A percentile compares a stretch with the other conserved stretches of the same genome.
These are phyloP conservation scores for Aselliscus stoliczkanus DNA, from an alignment of 2,797 vertebrate genomes.

Conservation along the genomic window DNA sequence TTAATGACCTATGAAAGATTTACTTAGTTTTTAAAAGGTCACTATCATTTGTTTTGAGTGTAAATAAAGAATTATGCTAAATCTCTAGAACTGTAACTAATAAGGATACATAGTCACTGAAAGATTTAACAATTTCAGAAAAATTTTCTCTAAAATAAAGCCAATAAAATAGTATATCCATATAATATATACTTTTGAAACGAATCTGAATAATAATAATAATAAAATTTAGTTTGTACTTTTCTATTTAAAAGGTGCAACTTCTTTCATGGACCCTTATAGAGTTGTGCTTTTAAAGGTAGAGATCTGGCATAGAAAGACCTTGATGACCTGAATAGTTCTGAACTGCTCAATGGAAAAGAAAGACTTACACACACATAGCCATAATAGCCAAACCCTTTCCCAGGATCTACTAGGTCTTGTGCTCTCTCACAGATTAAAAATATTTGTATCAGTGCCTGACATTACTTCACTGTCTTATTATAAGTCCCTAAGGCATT, in stretches of 20 bases:
- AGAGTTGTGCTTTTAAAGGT: not conserved
- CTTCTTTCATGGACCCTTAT: not conserved
- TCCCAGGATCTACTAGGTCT: not conserved
- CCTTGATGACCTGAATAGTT: not conserved
- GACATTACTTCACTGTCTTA: slow-evolving; percentile 62
- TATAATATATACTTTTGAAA: not conserved
- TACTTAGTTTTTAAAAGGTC: not conserved
- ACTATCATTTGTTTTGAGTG: not conserved
- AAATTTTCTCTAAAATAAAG: not conserved
- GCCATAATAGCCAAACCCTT: not conserved
- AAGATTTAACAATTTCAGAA: not conserved
- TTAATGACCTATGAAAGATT: not conserved
- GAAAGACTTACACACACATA: not conserved
- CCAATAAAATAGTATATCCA: not conserved
- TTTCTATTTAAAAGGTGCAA: not conserved
- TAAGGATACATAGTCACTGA: not conserved
- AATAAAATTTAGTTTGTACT: not conserved
- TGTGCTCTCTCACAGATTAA: not conserved
- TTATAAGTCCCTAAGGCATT: slow-evolving; percentile 65
- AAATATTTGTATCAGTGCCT: slow-evolving; percentile 61
- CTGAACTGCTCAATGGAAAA: not conserved
- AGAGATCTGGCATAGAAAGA: not conserved
- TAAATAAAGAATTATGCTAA: not conserved
- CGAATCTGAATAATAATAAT: not conserved
- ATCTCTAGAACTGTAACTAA: not conserved